Conservation (phyloP, 2,797 vertebrate genomes). For the Chloroceryle amazona region DNA sequence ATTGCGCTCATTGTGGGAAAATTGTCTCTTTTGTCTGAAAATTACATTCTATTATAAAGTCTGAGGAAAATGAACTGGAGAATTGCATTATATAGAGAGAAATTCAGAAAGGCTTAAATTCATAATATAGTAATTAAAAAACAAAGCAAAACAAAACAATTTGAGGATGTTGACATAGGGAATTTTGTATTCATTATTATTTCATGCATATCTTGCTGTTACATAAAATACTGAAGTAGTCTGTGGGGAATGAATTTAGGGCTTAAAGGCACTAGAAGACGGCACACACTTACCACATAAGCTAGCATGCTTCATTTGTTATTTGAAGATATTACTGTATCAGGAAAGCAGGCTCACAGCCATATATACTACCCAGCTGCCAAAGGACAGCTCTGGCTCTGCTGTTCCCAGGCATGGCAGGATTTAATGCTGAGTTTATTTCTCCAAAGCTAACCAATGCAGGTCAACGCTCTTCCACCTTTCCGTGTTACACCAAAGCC, state of each 20-base stretch:
- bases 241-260: neutral
- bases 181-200: neutral
- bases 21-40: neutral
- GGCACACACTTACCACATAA: neutral
- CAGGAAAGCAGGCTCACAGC: neutral
- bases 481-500: neutral
- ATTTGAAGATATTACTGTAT: neutral
- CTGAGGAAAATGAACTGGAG: neutral
- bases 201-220: neutral
- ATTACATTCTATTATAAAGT: neutral
- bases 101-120: neutral
- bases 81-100: neutral
- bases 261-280: neutral
- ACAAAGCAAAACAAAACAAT: neutral
- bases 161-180: neutral
- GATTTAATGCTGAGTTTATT: neutral
- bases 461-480: neutral
- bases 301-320: accelerated
- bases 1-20: neutral
- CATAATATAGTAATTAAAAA: slow-evolving; percentile 1
- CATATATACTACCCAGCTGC: accelerated
- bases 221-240: neutral
- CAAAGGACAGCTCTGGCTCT: neutral
- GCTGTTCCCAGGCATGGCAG: neutral
- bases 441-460: neutral